Percentiles rank a stretch among this genome's conserved stretches.
Evolutionary conservation across 2,888 invertebrate species (phyloP).

Genomic region (Eledone cirrhosa): DNA sequence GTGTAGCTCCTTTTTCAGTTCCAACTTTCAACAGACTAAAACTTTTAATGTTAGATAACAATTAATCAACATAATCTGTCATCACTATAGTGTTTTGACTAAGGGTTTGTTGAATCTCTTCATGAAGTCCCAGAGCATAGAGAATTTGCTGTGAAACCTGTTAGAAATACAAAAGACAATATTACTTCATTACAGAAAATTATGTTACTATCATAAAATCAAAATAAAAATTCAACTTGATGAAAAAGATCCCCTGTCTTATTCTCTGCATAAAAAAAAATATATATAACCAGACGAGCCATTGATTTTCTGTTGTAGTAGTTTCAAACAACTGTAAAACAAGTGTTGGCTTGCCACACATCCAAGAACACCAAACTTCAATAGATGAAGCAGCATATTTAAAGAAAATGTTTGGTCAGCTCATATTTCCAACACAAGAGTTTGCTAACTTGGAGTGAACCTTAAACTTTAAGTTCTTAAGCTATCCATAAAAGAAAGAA

Average conservation of each 20-base stretch:
- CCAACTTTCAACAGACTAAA: too few relatives aligned
- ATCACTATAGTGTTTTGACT: not conserved
- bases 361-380: too few relatives aligned
- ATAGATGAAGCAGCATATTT: too few relatives aligned
- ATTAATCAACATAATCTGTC: slow-evolving; percentile 15
- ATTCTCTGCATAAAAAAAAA: not conserved
- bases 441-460: too few relatives aligned
- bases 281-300: too few relatives aligned
- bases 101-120: slow-evolving; percentile 79
- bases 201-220: slow-evolving; percentile 58
- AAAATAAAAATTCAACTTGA: not conserved
- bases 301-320: not conserved
- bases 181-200: not conserved
- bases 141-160: slow-evolving; percentile 84
- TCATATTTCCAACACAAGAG: too few relatives aligned
- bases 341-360: too few relatives aligned
- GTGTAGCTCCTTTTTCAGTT: too few relatives aligned
- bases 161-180: slow-evolving; percentile 31
- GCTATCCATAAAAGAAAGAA: too few relatives aligned
- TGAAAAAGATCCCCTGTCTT: not conserved
- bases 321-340: not conserved
- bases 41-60: too few relatives aligned
- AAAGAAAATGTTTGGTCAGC: too few relatives aligned
- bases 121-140: slow-evolving; percentile 85
- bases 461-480: too few relatives aligned